Evolutionary conservation across 1,140 invertebrate genomes (phyloP).

Genomic region (Berghia stephanieae): DNA sequence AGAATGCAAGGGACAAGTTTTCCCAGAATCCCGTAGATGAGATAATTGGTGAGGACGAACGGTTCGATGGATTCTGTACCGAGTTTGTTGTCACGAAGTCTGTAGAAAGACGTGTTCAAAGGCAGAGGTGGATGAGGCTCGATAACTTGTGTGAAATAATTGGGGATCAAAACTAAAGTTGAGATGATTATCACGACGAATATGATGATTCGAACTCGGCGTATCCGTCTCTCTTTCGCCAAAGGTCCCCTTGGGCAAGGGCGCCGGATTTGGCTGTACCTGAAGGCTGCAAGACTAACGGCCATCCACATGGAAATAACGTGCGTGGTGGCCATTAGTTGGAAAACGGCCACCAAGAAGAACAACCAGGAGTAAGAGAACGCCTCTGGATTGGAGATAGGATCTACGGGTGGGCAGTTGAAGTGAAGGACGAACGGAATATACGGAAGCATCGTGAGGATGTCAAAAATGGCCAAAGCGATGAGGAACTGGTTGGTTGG

Average conservation of each 20-base stretch:
- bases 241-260: constrained; percentile 78
- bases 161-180: constrained; percentile 80
- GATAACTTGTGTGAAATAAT: constrained; percentile 72
- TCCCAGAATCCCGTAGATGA: constrained; percentile 59
- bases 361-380: constrained; percentile 52
- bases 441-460: constrained; percentile 89
- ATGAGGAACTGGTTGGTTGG: constrained; percentile 86
- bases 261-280: constrained; percentile 77
- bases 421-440: constrained; percentile 82
- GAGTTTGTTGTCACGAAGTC: constrained; percentile 66
- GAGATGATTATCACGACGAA: constrained; percentile 77
- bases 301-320: constrained; percentile 95
- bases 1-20: constrained; percentile 68
- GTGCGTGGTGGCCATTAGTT: constrained; percentile 84
- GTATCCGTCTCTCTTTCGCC: constrained; percentile 72
- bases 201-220: constrained; percentile 77
- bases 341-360: constrained; percentile 57
- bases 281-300: constrained; percentile 82
- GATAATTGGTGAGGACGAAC: constrained; percentile 52
- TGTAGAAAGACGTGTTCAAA: constrained; percentile 43
- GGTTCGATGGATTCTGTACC: constrained; percentile 46
- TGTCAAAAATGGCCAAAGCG: constrained; percentile 83
- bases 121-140: constrained; percentile 19
- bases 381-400: constrained; percentile 46
- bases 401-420: constrained; percentile 53